Evolutionary conservation across 1,140 invertebrate species (phyloP).

Genomic region (Mya arenaria): DNA sequence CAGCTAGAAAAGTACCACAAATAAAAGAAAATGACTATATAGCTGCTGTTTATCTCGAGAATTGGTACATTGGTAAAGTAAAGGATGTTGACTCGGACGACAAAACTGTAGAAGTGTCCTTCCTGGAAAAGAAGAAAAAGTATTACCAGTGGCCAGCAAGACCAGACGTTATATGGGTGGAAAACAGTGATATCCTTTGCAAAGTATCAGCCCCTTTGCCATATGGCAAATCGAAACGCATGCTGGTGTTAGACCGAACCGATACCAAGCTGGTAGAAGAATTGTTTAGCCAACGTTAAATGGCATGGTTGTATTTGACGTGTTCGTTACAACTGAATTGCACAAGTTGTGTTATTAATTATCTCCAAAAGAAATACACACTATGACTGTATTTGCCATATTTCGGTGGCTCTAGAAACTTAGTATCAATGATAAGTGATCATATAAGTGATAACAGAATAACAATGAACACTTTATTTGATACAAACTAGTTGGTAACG

Average conservation of each 20-base stretch:
- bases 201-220: not conserved
- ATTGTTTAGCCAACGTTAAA: not conserved
- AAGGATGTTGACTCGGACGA: not conserved
- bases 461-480: too few species aligned
- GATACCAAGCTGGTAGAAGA: constrained; percentile 6
- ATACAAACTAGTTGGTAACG: too few species aligned
- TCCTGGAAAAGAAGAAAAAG: not conserved
- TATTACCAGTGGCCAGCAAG: constrained; percentile 13
- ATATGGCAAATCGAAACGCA: not conserved
- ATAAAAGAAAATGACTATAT: not conserved
- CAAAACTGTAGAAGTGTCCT: constrained; percentile 11
- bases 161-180: constrained; percentile 21
- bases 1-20: too few species aligned
- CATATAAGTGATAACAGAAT: too few species aligned
- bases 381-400: too few species aligned
- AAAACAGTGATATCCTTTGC: not conserved
- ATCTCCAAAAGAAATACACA: too few species aligned
- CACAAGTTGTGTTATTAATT: too few species aligned
- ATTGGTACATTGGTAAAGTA: constrained; percentile 34
- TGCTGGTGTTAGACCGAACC: not conserved
- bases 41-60: not conserved
- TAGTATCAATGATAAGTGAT: too few species aligned
- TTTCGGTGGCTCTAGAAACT: too few species aligned
- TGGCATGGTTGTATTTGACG: not conserved
- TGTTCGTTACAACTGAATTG: constrained; percentile 4